Evolutionary conservation across 2,888 invertebrate genomes (phyloP).

Genomic region (Ormyrus labotus): DNA sequence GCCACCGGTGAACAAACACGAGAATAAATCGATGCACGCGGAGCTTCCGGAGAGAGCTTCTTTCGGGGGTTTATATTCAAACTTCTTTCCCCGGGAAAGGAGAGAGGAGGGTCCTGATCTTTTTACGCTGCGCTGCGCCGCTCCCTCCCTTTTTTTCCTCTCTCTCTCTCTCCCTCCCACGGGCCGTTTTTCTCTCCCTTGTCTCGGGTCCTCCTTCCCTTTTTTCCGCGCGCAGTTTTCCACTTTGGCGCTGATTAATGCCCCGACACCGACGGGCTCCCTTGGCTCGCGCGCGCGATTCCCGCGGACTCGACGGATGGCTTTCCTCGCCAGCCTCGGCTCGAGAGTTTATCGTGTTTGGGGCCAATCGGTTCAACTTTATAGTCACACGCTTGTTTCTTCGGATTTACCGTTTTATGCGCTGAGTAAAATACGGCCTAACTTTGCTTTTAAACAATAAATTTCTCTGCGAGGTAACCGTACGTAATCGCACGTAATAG

Average conservation of each 20-base stretch:
- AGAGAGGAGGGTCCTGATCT: slow-evolving; percentile 58
- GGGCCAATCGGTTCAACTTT: no score
- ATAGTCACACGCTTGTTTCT: no score
- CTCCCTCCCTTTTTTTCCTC: slow-evolving; percentile 53
- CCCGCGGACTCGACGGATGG: not conserved
- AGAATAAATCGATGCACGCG: slow-evolving; percentile 73
- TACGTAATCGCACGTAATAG: no score
- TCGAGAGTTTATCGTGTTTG: no score
- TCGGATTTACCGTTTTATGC: no score
- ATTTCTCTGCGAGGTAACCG: no score
- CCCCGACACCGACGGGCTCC: not conserved
- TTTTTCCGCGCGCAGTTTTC: slow-evolving; percentile 42
- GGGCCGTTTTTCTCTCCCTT: slow-evolving; percentile 16
- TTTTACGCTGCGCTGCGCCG: slow-evolving; percentile 37
- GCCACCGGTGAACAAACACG: slow-evolving; percentile 73
- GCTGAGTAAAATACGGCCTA: no score
- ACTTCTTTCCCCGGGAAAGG: slow-evolving; percentile 60
- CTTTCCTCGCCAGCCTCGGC: not conserved
- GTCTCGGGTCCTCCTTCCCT: not conserved
- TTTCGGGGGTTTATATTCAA: slow-evolving; percentile 72
- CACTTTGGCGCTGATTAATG: slow-evolving; percentile 42
- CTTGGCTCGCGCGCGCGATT: not conserved
- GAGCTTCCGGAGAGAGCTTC: slow-evolving; percentile 59
- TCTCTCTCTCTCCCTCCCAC: slow-evolving; percentile 54
- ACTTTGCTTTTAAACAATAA: no score